These are phyloP conservation scores for Eurytemora carolleeae DNA, from an alignment of 1,140 invertebrate species.

Conservation along the genomic window DNA sequence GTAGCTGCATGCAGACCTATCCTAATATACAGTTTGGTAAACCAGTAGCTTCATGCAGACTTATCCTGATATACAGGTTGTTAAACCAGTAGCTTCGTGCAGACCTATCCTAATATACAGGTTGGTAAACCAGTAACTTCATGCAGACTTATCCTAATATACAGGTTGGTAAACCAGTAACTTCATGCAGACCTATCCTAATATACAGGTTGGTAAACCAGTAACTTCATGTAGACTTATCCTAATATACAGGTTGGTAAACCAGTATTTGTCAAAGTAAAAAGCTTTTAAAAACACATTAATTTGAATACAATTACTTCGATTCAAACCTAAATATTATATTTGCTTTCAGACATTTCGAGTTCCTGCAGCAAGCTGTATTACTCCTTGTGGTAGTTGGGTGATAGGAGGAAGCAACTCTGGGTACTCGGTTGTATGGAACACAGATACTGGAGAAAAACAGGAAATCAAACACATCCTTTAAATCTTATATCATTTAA, in stretches of 20 bases:
- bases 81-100: not conserved
- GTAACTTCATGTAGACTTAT: not conserved
- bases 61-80: not conserved
- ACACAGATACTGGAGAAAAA: not conserved
- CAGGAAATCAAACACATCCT: too few species aligned
- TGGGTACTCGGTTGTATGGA: not conserved
- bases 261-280: too few species aligned
- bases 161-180: not conserved
- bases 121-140: too few species aligned
- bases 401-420: not conserved
- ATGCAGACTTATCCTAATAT: not conserved
- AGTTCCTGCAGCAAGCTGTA: not conserved
- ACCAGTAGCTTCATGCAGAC: not conserved
- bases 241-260: not conserved
- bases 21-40: too few species aligned
- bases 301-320: too few species aligned
- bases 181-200: too few species aligned
- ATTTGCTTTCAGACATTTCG: not conserved
- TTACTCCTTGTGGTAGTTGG: not conserved
- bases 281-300: too few species aligned
- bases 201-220: too few species aligned
- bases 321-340: too few species aligned
- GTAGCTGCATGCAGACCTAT: too few species aligned
- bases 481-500: too few species aligned
- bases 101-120: too few species aligned